Evolutionary conservation across 2,113 vertebrate species (phyloP), one percentile per base, ranked within the genome.

Genomic region (Coreoperca whiteheadi): DNA sequence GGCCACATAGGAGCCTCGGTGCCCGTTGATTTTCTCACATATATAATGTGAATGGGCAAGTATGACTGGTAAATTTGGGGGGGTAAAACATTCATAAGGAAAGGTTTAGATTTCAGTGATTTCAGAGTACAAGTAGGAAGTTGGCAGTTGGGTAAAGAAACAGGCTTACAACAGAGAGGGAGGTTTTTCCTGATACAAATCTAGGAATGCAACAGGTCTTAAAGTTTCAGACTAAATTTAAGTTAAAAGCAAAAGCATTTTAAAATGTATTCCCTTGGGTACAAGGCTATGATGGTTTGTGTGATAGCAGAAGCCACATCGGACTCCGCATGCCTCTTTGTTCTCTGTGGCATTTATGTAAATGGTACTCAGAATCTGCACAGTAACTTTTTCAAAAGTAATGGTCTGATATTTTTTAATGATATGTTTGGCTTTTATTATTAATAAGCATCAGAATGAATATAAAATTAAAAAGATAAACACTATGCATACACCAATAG

Each of bases 121-220:
- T 67, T 82, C 46, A 3, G 23, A 57, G 53, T 46, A 78, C 1
- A 43, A 77, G 37, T 28, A 66, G 57, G 63, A 66, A 28, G 41
- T 53, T 83, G 54, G 30, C 57, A 10, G 6, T 25, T 72, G 14
- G 18, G 51, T 51, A 39, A 20, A 41, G 65, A 79, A 56, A 71
- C 34, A 32, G 68, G 23, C 48, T 63, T 64, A 67, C 12, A 63
- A 28, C 23, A 68, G 20, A 74, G 61, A 34, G 59, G 54, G 15
- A 25, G 4, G 1, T 28, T 68, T 60, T n/a, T 28, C 18, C 20
- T 61, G 80, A 89, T 80, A 89, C 1, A n/a, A 46, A 88, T 89
- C 81, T 71, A 14, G 57, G 53, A 84, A 87, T 88, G 54, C 32
- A 50, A 60, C 41, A 21, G 10, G 12, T 79, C 59, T 64, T 51